Evolutionary conservation across 2,888 invertebrate species (phyloP), one percentile per base, ranked within the genome.

Genomic region (Drosophila monieri): DNA sequence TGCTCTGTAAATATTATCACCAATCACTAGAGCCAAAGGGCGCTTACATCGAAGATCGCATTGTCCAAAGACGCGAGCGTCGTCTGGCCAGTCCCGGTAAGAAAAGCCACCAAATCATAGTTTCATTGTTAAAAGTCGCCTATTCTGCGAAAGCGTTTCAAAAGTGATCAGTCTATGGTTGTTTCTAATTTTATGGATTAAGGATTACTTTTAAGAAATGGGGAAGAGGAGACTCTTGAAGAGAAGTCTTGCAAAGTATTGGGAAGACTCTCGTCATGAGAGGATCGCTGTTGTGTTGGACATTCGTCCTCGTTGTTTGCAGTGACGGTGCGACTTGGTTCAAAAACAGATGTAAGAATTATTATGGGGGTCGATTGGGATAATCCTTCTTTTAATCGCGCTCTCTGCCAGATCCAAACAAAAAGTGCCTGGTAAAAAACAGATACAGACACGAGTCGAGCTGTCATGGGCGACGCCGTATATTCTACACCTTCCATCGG

Each of bases 11-110:
- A 71, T 56, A 51, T 65, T 57, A 41, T 47, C 76, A 76, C 71
- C 49, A 69, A 64, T 71, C 78, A 78, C 69, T 72, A 84, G 84
- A 84, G 71, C 88, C 91, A 69, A 86, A 71, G 58, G 91, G 90
- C 76, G 76, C 76, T 80, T 91, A 91, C 84, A 91, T 91, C 51
- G 90, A 91, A 89, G 90, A 91, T 79, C 90, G 90, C 62, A 91
- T 91, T 61, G 80, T 91, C 73, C 90, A 91, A 85, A 89, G 90
- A 85, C 91, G 90, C 76, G 90, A 91, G 77, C 86, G 90, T 72
- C 90, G 90, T 75, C 75, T 91, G 79, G 89, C 88, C 66, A 91
- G 90, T 85, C 90, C 90, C 71, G 91, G 90, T 91, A 91, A 90
- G 91, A 57, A n/a, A 9, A 15, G 12, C 27, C 9, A 6, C n/a